Evolutionary conservation across 2,888 invertebrate species (phyloP), one percentile per base, ranked within the genome.

Genomic region (Cepaea hortensis): DNA sequence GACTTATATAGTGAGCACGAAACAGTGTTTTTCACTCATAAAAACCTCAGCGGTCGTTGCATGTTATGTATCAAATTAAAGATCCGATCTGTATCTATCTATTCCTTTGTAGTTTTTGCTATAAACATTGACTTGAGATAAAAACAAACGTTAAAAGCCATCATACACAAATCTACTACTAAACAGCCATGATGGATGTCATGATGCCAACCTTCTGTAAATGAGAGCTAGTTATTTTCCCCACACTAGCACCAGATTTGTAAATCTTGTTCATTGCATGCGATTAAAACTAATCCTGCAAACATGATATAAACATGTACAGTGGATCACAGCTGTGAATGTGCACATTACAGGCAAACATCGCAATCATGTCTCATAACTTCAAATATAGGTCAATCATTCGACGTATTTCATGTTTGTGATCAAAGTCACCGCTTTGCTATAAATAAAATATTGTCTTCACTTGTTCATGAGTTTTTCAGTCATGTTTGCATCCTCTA

Each of bases 1-100:
- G 72, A 55, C 72, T 82, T 82, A 73, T 48, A 82, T 82, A 82
- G 82, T 50, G 70, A 70, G 13, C 65, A 76, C 62, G 9, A 84
- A 84, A 84, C 48, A 20, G 35, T 76, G 75, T 84, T 84, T 76
- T 76, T 76, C 61, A 48, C 65, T 7, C 11, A 81, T 76, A 46
- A 76, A 46, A 35, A 77, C 70, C 61, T 18, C 85, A 48, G 48
- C 85, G 85, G 79, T 65, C 85, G 85, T 85, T 85, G n/a, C 50
- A 62, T 23, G 50, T 77, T 23, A 3, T 68, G 77, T 55, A 70
- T 13, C 55, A 79, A 85, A 85, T 65, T 85, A 68, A 85, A 70
- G 55, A 5, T 18, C 61, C 3, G 55, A 73, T 13, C 61, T 23
- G 18, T 61, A 70, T 4, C 46, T 81, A 13, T 48, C n/a, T 70